Evolutionary conservation across 2,888 invertebrate species (phyloP), one percentile per base, ranked within the genome.

Genomic region (Melanotus villosus): DNA sequence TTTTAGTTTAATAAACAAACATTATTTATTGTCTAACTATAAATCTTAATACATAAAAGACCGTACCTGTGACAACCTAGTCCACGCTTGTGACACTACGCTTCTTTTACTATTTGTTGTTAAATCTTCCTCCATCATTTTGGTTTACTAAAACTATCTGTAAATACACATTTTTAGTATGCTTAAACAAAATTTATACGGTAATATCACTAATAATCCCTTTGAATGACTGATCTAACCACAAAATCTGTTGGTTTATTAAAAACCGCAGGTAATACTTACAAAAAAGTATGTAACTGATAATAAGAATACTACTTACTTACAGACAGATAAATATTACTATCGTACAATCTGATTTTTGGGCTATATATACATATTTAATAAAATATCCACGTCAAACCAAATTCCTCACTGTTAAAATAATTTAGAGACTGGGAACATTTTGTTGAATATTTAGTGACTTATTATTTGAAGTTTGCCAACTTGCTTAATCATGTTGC

Each of bases 61-160:
- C n/a, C n/a, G n/a, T 84, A 90, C 91, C 89, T 92, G 92, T 78
- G 90, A 90, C 83, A 91, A 82, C 83, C 91, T 88, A 59, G 88
- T 89, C 88, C 90, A 89, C 73, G 89, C 88, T 86, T 91, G 91
- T 74, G 89, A 89, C 79, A 92, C 82, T 77, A 90, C 86, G 82
- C 90, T 89, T 85, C 87, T 89, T 83, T 88, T 89, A 77, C 84
- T 84, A 78, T 84, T 82, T 81, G 90, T 87, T 80, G 87, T 84
- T 74, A 87, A 84, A 83, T 90, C 86, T 88, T 92, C 91, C 83
- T 91, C 91, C 85, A 90, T 91, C 87, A 91, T 91, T 89, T 89
- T 67, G 26, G 14, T 68, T 14, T 36, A 21, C 6, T 58, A 57
- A 63, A 62, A 63, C 38, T 68, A 68, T 63, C 68, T 68, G 50